Evolutionary conservation across 2,888 invertebrate genomes (phyloP).

Genomic region (Theretra japonica): DNA sequence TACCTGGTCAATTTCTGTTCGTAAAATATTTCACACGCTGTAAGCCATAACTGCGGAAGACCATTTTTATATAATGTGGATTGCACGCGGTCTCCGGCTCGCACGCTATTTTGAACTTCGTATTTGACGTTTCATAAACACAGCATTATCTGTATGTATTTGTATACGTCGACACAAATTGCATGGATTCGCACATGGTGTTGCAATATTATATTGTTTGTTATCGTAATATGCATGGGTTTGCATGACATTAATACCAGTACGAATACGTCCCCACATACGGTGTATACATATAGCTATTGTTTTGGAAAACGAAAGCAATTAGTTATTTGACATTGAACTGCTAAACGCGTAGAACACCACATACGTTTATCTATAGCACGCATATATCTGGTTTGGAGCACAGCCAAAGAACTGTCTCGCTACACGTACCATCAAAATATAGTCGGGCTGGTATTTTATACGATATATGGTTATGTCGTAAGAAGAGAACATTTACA

Average conservation of each 20-base stretch:
- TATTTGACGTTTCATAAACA: constrained; percentile 14
- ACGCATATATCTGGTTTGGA: constrained; percentile 53
- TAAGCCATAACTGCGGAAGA: constrained; percentile 66
- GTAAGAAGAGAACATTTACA: background rate
- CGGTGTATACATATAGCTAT: constrained; percentile 7
- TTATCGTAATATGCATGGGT: constrained; percentile 14
- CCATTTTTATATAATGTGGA: constrained; percentile 50
- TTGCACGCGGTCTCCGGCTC: constrained; percentile 61
- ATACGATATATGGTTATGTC: constrained; percentile 24
- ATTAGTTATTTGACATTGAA: constrained; percentile 49
- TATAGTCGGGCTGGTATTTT: constrained; percentile 33
- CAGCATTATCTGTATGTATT: constrained; percentile 23
- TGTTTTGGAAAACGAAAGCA: constrained; percentile 23
- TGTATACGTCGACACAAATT: constrained; percentile 31
- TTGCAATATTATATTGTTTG: constrained; percentile 18
- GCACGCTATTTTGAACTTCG: constrained; percentile 54
- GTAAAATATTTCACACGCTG: constrained; percentile 56
- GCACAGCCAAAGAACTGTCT: constrained; percentile 55
- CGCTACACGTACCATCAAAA: constrained; percentile 48
- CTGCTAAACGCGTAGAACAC: constrained; percentile 41
- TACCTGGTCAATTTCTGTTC: constrained; percentile 53
- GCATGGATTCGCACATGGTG: constrained; percentile 40
- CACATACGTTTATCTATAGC: constrained; percentile 40
- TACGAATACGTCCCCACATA: background rate
- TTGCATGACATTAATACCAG: constrained; percentile 26